Conservation (phyloP, 2,888 invertebrate genomes). For the Philonicus albiceps region DNA sequence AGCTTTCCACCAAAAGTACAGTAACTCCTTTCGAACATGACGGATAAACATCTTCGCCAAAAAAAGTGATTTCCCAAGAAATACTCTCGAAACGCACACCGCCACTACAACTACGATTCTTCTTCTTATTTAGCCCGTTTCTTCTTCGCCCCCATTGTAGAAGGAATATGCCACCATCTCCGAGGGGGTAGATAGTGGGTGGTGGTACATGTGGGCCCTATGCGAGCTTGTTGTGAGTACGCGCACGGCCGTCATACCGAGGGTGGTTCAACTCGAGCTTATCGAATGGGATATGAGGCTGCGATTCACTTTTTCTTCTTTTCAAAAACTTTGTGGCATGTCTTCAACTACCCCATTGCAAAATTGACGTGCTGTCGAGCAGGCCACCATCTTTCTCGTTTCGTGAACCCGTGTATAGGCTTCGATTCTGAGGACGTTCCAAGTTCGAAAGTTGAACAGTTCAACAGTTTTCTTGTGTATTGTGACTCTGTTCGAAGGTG, state of each 20-base stretch:
- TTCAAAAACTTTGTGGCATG: constrained; percentile 42
- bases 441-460: neutral
- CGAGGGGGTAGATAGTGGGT: neutral
- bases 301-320: constrained; percentile 30
- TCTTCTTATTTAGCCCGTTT: neutral
- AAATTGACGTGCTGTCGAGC: constrained; percentile 47
- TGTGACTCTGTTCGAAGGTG: neutral
- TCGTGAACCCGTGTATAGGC: neutral
- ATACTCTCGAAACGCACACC: constrained; percentile 45
- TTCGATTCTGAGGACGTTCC: neutral
- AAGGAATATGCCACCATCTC: constrained; percentile 39
- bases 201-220: constrained; percentile 42
- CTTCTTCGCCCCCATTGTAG: constrained; percentile 12
- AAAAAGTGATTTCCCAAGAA: constrained; percentile 48
- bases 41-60: constrained; percentile 46
- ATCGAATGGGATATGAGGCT: constrained; percentile 46
- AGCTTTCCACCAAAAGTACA: neutral
- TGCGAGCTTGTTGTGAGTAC: constrained; percentile 44
- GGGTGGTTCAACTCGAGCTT: constrained; percentile 48
- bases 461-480: constrained; percentile 9
- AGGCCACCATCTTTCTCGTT: constrained; percentile 42
- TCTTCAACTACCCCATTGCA: constrained; percentile 47
- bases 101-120: constrained; percentile 4
- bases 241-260: constrained; percentile 47
- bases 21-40: constrained; percentile 47